Evolutionary conservation across 2,888 invertebrate genomes (phyloP), one percentile per base, ranked within the genome.

Genomic region (Chironomus riparius): DNA sequence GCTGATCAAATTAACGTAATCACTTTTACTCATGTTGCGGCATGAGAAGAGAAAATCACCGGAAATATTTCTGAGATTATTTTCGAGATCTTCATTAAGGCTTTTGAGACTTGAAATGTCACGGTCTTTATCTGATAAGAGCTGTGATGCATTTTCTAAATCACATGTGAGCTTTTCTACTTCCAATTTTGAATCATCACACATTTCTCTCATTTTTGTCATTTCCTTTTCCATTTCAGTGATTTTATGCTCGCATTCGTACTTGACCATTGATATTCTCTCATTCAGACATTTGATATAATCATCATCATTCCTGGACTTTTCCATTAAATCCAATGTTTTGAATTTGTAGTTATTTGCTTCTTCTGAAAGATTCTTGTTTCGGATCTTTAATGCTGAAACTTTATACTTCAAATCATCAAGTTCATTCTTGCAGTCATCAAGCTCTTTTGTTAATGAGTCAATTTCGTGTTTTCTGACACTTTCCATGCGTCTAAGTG

Each of bases 291-390:
- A 87, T 77, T 86, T 86, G 22, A 92, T 87, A 47, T 89, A 83
- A 76, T 88, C 83, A 78, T 90, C 88, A 79, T 90, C 90, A 78
- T 87, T 87, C 47, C 86, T 86, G 76, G 87, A 87, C 80, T 90
- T 90, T 77, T 90, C 89, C 28, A 87, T 85, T 77, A 90, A 82
- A 1, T 88, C 86, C 56, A 85, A 84, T 77, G 89, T 85, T 79
- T 89, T 90, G 48, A 86, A 85, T 80, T 89, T 88, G 47, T 87
- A 83, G 0, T 84, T 84, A 0, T 84, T 84, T 13, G 87, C 81
- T 77, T 93, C 92, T 76, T 87, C 87, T 79, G 91, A 91, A 22
- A 93, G 82, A 72, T 89, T 90, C 80, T 87, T 88, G 77, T 89
- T 87, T 79, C 93, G 87, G 47, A 91, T 90, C 81, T 87, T 89